Evolutionary conservation across 2,797 vertebrate genomes (phyloP).

Genomic region (Potorous gilbertii): DNA sequence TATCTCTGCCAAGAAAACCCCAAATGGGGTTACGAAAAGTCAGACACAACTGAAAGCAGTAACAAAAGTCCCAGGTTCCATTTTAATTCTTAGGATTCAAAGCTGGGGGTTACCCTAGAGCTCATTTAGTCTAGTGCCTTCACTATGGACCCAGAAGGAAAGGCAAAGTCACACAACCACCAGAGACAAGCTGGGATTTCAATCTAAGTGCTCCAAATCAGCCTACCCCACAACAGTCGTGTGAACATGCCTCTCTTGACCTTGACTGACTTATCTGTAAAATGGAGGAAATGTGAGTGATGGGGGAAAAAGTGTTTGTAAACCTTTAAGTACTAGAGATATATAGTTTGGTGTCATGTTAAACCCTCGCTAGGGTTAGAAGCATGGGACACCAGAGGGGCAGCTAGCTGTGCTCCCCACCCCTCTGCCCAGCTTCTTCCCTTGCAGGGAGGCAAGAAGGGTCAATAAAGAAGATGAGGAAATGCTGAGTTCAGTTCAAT

Average conservation of each 20-base stretch:
- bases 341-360: neutral
- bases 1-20: neutral
- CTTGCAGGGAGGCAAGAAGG: neutral
- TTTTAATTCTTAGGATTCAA: neutral
- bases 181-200: neutral
- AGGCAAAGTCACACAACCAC: neutral
- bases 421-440: neutral
- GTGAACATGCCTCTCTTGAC: neutral
- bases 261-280: neutral
- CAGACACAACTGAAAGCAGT: neutral
- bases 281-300: neutral
- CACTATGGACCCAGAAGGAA: neutral
- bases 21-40: neutral
- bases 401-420: neutral
- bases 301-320: no score
- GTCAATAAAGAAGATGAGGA: neutral
- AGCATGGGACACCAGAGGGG: neutral
- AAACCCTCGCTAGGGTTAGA: neutral
- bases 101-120: neutral
- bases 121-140: neutral
- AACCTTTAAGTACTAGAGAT: neutral
- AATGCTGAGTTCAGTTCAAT: neutral
- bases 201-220: neutral
- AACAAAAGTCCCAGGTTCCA: neutral
- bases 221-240: neutral